Base-by-base conservation (phyloP, 92 coral and sea anemone genomes). In the Palythoa grandiflora region DNA sequence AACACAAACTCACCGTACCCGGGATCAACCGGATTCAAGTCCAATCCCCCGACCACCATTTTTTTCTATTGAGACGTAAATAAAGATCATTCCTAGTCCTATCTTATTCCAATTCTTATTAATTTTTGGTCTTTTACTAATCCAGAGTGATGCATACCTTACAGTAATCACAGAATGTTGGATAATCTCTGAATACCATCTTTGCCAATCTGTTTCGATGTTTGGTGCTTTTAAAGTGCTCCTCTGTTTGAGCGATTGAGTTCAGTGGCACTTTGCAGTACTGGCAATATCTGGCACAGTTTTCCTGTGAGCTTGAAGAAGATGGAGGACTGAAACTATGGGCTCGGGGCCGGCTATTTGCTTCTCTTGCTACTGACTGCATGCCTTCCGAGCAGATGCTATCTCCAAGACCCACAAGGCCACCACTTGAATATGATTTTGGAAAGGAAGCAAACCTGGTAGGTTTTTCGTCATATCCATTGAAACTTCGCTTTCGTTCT, bases 191-290 rank as follows among this genome's bases (percentile, higher is more conserved):
- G 47, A 95, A 87, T 16, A 83, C 94, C 59, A 91, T 87, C 83
- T 95, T 95, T 15, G 98, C 96, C 36, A 93, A 76, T 61, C 90
- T 95, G 87, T 97, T 97, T 68, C 76, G 92, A 89, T 97, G 99
- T 71, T 95, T 96, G 0, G 96, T 97, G 92, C 95, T 96, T 13
- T 88, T 88, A 37, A 97, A 91, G 68, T 97, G 99, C 36, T 96
- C 99, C 20, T 95, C 96, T 7, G 91, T 90, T 80, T 92, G 98
- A 39, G 91, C 91, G 65, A 89, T 88, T 12, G 98, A 88, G 50
- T 83, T 76, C 16, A 97, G 85, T 3, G 94, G 90, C 14, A 95
- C 91, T 86, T 93, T 91, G 83, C 99, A 97, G 59, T 93, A 83
- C 55, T 87, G 93, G 73, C 99, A 97, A 70, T 84, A 95, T 39